These are phyloP conservation scores for Hippasteria phrygiana DNA, from an alignment of 53 echinoderm and acorn worm species.

Conservation along the genomic window DNA sequence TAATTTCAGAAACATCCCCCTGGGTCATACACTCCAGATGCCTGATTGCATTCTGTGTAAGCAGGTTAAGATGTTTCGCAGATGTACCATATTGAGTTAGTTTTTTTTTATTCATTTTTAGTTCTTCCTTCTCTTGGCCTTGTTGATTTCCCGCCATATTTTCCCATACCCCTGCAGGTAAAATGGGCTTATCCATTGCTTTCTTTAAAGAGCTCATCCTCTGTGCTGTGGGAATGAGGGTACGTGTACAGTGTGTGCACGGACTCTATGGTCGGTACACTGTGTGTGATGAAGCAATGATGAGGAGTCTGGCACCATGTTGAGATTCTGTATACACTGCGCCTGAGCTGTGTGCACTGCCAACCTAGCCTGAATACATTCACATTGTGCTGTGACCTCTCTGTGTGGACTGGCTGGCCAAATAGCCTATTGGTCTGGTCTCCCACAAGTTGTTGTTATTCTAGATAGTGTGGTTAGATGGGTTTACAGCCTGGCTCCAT, in stretches of 20 bases:
- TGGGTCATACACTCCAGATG: too few relatives aligned
- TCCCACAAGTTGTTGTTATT: slow-evolving; percentile 40
- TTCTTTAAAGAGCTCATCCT: slow-evolving; percentile 55
- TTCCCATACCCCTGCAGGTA: slow-evolving; percentile 18
- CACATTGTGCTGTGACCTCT: slow-evolving; percentile 4
- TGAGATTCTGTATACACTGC: not conserved
- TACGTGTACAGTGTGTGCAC: not conserved
- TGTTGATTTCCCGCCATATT: slow-evolving; percentile 38
- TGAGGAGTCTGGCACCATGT: slow-evolving; percentile 24
- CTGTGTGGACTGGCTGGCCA: not conserved
- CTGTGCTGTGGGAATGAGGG: not conserved
- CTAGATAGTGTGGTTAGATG: not conserved
- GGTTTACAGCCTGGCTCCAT: slow-evolving; percentile 4
- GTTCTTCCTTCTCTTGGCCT: not conserved
- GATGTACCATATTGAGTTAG: not conserved
- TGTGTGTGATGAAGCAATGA: not conserved
- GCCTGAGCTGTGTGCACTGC: not conserved
- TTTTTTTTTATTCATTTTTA: too few relatives aligned
- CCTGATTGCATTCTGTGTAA: too few relatives aligned
- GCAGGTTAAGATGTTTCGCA: not conserved
- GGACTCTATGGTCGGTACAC: not conserved
- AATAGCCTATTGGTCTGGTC: not conserved
- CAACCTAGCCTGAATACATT: not conserved
- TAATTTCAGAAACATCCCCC: too few relatives aligned
- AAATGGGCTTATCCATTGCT: slow-evolving; percentile 36